Evolutionary conservation across 2,113 vertebrate genomes (phyloP), one percentile per base, ranked within the genome.

Genomic region (Bostrychus sinensis): DNA sequence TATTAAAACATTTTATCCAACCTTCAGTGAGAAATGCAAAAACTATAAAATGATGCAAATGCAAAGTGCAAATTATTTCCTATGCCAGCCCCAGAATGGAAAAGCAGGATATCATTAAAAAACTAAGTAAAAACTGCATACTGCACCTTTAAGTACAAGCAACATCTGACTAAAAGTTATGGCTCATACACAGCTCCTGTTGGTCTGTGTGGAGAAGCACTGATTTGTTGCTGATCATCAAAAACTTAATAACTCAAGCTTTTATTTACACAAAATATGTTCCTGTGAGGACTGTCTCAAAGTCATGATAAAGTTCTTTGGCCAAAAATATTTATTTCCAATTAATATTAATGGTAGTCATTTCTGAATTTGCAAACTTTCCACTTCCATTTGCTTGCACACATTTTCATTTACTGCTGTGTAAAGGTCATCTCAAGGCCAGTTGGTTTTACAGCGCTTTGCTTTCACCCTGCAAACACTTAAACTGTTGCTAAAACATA

Each of bases 371-470:
- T 3, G 48, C 25, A 28, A 51, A 28, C 25, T 51, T 51, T 30
- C 48, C 16, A 7, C 48, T 28, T 51, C n/a, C 48, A 51, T 51
- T n/a, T 28, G 48, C 48, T 58, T 39, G 23, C 32, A 25, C 41
- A 66, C 54, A 53, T 41, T 58, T 51, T 58, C 53, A 50, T 62
- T 26, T 53, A 46, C 16, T 51, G 48, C 48, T 30, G 23, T 30
- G 48, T 30, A 51, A 51, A 51, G 48, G 48, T 51, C 48, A 51
- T 2, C 48, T 28, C 48, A 51, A 51, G 48, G 48, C 48, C 48
- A 51, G 48, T n/a, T 28, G 25, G 48, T 25, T 28, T 23, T n/a
- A 25, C 48, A n/a, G 23, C 13, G 22, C 23, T 26, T 14, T 50
- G 23, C 13, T 32, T 8, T 26, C 46, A 50, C 5, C 45, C 23